Conservation (phyloP, 2,113 vertebrate genomes). For the Gnathonemus echidnorhynchus region DNA sequence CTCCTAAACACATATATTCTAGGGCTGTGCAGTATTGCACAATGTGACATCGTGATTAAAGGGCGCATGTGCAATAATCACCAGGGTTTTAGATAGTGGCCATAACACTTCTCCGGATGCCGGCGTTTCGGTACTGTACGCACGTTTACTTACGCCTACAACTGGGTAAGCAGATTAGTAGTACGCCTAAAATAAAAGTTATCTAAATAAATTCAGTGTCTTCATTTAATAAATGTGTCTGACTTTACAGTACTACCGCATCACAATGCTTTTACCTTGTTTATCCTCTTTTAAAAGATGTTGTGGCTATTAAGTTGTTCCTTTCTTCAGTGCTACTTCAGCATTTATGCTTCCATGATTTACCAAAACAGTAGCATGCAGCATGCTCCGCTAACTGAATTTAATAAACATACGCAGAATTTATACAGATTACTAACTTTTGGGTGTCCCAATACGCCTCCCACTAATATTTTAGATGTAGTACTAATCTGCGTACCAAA, state of each 20-base stretch:
- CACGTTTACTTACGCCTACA: not conserved
- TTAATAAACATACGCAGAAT: not conserved
- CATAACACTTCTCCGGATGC: not conserved
- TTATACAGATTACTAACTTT: not conserved
- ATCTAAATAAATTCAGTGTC: too few relatives aligned
- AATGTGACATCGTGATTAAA: not conserved
- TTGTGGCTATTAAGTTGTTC: too few relatives aligned
- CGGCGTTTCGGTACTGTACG: not conserved
- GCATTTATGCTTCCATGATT: not conserved
- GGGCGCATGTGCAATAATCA: not conserved
- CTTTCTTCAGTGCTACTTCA: not conserved
- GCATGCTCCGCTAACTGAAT: not conserved
- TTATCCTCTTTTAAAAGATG: too few relatives aligned
- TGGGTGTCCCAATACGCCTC: not conserved
- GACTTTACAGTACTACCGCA: too few relatives aligned
- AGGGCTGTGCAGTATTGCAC: not conserved
- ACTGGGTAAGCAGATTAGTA: not conserved
- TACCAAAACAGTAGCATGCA: not conserved
- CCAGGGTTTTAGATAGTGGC: not conserved
- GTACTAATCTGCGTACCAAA: not conserved
- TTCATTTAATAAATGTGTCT: too few relatives aligned
- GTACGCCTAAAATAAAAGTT: too few relatives aligned
- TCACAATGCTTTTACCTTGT: too few relatives aligned
- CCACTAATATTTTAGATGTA: not conserved
- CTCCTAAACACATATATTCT: not conserved